Evolutionary conservation across 2,797 vertebrate species (phyloP).

Genomic region (Setipinna tenuifilis): DNA sequence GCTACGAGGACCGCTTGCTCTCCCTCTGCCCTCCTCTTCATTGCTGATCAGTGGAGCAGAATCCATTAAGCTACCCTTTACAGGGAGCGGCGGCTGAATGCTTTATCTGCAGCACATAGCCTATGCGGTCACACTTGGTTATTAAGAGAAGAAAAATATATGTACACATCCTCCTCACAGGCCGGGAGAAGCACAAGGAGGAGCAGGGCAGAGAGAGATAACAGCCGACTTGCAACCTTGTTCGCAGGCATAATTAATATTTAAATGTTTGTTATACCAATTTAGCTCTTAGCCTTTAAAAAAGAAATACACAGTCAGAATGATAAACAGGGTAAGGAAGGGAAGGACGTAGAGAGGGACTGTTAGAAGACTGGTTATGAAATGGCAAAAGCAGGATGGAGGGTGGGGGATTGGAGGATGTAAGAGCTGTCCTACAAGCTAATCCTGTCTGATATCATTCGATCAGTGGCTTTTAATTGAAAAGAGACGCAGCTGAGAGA

Average conservation of each 20-base stretch:
- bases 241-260: background rate
- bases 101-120: slow-evolving; percentile 57
- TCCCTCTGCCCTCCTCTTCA: slow-evolving; percentile 42
- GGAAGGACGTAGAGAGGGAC: too few relatives aligned
- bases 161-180: background rate
- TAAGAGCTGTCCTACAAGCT: slow-evolving; percentile 66
- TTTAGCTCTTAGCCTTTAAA: background rate
- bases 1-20: background rate
- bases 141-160: slow-evolving; percentile 44
- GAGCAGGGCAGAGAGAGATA: background rate
- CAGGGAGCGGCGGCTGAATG: slow-evolving; percentile 42
- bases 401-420: background rate
- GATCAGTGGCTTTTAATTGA: slow-evolving; percentile 86
- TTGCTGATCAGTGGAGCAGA: slow-evolving; percentile 52
- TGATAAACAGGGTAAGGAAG: too few relatives aligned
- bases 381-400: too few relatives aligned
- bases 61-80: slow-evolving; percentile 49
- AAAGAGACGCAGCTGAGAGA: slow-evolving; percentile 71
- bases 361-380: too few relatives aligned
- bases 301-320: too few relatives aligned
- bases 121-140: slow-evolving; percentile 54
- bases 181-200: background rate
- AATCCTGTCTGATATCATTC: slow-evolving; percentile 87
- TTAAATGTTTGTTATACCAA: slow-evolving; percentile 9
- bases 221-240: slow-evolving; percentile 35